Evolutionary conservation across 2,888 invertebrate genomes (phyloP), one percentile per base, ranked within the genome.

Genomic region (Agonopterix subpropinquella): DNA sequence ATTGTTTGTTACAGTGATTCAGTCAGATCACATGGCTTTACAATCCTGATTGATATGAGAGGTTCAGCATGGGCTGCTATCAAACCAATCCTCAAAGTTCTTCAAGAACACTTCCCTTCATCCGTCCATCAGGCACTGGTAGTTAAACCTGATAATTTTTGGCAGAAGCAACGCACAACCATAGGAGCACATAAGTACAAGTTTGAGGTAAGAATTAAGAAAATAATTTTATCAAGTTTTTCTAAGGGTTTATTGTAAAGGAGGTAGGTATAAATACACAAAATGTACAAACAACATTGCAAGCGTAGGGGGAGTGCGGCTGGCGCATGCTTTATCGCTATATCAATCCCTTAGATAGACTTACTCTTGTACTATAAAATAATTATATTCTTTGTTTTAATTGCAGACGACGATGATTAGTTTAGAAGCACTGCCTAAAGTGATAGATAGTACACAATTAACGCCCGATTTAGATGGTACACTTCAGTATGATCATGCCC

Each of bases 61-160:
- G 97, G 97, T 65, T 94, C 94, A 65, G 97, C 98, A 59, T 97
- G 97, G 97, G 95, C 96, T 71, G 96, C 96, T 56, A 97, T 98
- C 57, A 99, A 99, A 89, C 98, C 98, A 55, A 97, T 99, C 75
- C 90, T 99, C 63, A 99, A 99, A 91, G 96, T 97, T 71, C 90
- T 97, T 62, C 95, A 99, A 91, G 98, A 99, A 82, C 96, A 97
- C 87, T 98, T 98, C 84, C 94, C 97, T 67, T 94, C 96, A 65
- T 92, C 92, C 77, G 95, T 99, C 73, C 95, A 98, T 87, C 95
- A 95, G 81, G 98, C 97, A 64, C 96, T 96, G 76, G 97, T 99
- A 78, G 98, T 99, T 67, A 98, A 99, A 89, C 98, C 98, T 62
- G 99, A 99, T 77, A 98, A 98, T 81, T 99, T 99, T 90, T 98